Percentiles rank a stretch among this genome's conserved stretches.
Evolutionary conservation across 1,140 invertebrate genomes (phyloP).

Genomic region (Nephotettix cincticeps): DNA sequence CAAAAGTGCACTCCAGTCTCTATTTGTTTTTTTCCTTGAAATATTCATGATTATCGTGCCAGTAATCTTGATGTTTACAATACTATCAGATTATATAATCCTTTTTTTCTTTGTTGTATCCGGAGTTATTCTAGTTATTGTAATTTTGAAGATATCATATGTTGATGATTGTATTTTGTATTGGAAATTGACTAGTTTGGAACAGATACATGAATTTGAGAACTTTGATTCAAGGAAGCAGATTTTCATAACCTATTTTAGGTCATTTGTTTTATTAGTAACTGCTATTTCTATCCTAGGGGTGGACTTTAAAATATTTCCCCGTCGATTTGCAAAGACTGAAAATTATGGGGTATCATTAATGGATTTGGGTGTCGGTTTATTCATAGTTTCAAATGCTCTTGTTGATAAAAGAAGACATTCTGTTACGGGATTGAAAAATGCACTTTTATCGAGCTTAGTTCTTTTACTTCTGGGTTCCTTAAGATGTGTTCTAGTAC

Average conservation of each 20-base stretch:
- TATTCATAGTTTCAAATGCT: constrained; percentile 83
- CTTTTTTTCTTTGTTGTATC: neutral
- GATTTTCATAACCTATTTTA: constrained; percentile 62
- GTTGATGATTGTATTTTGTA: neutral
- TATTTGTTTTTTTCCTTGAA: neutral
- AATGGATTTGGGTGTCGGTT: constrained; percentile 93
- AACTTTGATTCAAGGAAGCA: constrained; percentile 43
- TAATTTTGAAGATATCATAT: neutral
- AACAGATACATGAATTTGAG: neutral
- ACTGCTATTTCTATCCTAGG: constrained; percentile 84
- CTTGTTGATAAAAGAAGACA: constrained; percentile 45
- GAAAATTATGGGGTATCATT: constrained; percentile 81
- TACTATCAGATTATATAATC: neutral
- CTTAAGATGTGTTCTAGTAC: constrained; percentile 60
- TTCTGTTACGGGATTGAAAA: constrained; percentile 41
- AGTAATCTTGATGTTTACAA: neutral
- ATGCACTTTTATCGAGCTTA: neutral
- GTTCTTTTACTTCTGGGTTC: constrained; percentile 63
- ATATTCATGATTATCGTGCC: neutral
- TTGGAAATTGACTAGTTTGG: neutral
- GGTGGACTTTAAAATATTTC: constrained; percentile 88
- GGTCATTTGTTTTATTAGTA: constrained; percentile 68
- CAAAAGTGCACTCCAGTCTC: neutral
- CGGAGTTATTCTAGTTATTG: neutral
- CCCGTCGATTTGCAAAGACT: constrained; percentile 81